phyloP scores from a whole-genome alignment of 2,888 invertebrate genomes.

The Nymphalis polychloros region DNA sequence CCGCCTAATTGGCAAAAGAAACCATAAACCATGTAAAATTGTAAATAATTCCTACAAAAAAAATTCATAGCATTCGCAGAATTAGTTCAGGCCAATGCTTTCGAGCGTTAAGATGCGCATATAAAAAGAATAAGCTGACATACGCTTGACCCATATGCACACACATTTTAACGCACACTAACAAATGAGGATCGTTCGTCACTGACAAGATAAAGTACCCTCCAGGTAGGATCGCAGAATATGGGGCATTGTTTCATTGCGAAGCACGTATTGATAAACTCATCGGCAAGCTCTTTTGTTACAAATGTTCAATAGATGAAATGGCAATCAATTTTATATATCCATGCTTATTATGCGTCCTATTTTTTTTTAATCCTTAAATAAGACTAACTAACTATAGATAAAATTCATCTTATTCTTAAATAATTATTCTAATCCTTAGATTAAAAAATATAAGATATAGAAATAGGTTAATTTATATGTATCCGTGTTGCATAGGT shows the following conservation, averaged over 20 bases:
- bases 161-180: constrained; percentile 18
- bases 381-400: neutral
- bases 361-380: constrained; percentile 1
- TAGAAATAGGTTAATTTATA: neutral
- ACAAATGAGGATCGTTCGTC: constrained; percentile 22
- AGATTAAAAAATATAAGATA: too few species aligned
- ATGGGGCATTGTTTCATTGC: constrained; percentile 6
- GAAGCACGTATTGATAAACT: constrained; percentile 9
- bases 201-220: constrained; percentile 27
- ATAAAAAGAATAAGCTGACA: constrained; percentile 1
- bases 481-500: neutral
- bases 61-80: too few species aligned
- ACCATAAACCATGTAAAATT: too few species aligned
- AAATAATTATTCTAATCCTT: too few species aligned
- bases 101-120: neutral
- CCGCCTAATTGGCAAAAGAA: too few species aligned
- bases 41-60: too few species aligned
- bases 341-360: neutral
- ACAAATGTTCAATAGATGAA: constrained; percentile 3
- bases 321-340: neutral
- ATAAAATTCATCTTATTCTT: too few species aligned
- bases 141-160: constrained; percentile 19
- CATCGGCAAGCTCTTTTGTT: constrained; percentile 5
- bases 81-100: too few species aligned
- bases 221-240: constrained; percentile 19